A percentile compares a stretch with the other conserved stretches of the same genome.
phyloP scores from a whole-genome alignment of 2,888 invertebrate species.

The Campopleginae sp. region DNA sequence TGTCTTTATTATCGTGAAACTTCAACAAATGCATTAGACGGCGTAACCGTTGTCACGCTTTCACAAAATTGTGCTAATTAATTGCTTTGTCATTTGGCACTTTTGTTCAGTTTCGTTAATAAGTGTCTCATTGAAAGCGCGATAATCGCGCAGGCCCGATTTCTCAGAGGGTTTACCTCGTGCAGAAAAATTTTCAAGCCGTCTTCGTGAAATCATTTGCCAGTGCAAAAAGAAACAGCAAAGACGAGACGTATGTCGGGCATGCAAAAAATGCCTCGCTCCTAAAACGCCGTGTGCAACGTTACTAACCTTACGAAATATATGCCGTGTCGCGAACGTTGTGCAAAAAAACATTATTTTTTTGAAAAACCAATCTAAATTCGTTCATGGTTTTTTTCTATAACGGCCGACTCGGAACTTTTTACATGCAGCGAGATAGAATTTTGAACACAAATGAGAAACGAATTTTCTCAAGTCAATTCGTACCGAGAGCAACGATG shows the following conservation, averaged over 20 bases:
- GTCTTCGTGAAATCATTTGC: slow-evolving; percentile 19
- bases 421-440: no score
- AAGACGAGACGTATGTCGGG: neutral
- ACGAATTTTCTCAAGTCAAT: no score
- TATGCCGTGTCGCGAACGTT: neutral
- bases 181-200: slow-evolving; percentile 3
- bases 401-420: no score
- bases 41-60: slow-evolving; percentile 19
- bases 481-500: no score
- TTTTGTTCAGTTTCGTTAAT: slow-evolving; percentile 5
- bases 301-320: neutral
- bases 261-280: slow-evolving; percentile 4
- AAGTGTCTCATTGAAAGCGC: slow-evolving; percentile 1
- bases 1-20: neutral
- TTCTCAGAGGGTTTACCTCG: slow-evolving; percentile 2
- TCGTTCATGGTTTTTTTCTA: no score
- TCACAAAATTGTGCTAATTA: slow-evolving; percentile 30
- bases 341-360: no score
- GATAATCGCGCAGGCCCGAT: slow-evolving; percentile 7
- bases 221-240: slow-evolving; percentile 7
- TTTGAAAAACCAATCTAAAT: no score
- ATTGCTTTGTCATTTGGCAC: slow-evolving; percentile 1
- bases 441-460: no score
- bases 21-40: neutral
- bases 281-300: slow-evolving; percentile 40